Percentiles rank a stretch among this genome's conserved stretches.
Evolutionary conservation across 2,797 vertebrate genomes (phyloP).

Genomic region (Threskiornis aethiopicus): DNA sequence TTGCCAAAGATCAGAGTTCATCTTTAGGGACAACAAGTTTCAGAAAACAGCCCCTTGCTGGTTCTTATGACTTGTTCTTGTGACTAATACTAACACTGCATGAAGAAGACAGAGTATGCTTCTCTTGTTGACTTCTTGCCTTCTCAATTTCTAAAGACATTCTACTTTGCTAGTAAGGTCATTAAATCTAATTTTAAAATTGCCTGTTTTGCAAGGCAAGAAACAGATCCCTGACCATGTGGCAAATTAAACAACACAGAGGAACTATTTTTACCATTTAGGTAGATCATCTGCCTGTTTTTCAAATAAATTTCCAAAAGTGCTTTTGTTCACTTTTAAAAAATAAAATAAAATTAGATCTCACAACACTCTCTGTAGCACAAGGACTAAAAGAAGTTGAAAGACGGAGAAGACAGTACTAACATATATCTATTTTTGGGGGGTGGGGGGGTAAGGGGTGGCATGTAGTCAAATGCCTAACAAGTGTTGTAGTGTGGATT

Average conservation of each 20-base stretch:
- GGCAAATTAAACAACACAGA: background rate
- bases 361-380: background rate
- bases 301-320: background rate
- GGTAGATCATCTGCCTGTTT: background rate
- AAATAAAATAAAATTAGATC: background rate
- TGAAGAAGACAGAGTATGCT: background rate
- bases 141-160: background rate
- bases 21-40: background rate
- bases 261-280: background rate
- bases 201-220: background rate
- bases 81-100: background rate
- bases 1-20: background rate
- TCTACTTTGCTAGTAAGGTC: background rate
- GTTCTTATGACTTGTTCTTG: background rate
- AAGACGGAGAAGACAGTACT: background rate
- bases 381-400: background rate
- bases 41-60: background rate
- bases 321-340: background rate
- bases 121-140: background rate
- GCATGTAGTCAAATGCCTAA: background rate
- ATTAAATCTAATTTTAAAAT: background rate
- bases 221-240: background rate
- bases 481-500: background rate
- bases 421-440: rapidly evolving
- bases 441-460: background rate